Evolutionary conservation across 92 coral and sea anemone genomes (phyloP), one percentile per base, ranked within the genome.

Genomic region (Siderastrea radians): DNA sequence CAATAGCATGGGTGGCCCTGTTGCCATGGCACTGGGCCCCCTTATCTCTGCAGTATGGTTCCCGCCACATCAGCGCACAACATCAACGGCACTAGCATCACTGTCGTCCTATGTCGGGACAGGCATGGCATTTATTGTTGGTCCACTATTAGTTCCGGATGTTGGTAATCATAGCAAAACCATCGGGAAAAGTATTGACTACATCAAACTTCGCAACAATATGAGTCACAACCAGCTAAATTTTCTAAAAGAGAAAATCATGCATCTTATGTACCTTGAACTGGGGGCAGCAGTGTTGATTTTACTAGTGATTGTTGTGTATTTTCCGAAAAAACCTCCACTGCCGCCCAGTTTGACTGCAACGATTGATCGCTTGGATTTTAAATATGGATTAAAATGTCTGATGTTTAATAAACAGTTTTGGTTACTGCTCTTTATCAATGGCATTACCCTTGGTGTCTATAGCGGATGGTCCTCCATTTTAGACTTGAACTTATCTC

Each of bases 11-110:
- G 98, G 96, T 45, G 99, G 97, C 4, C 99, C 99, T 10, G 93
- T 95, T 78, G 98, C 96, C 55, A 95, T 95, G 99, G 96, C 97
- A 81, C 91, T 96, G 54, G 92, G 96, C 6, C 94, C 99, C 38
- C 78, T 96, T 43, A 87, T 96, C 44, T 96, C 99, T 1, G 98
- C 99, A 1, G 94, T 93, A 64, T 96, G 99, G 99, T 96, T 96
- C 19, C 98, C 99, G 2, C 99, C 99, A 3, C 79, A 93, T 38
- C 99, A 96, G 73, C 91, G 99, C 38, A 90, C 98, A 3, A 96
- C 97, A 13, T 95, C 99, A 52, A 96, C 99, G 0, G 99, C 99
- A 51, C 74, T 96, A 6, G 93, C 96, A 3, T 90, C 98, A 1
- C 76, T 96, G 13, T 94, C 99, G 12, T 89, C 96, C 49, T 96